Percentiles rank a stretch among this genome's conserved stretches.
These are phyloP conservation scores for Mesitornis unicolor DNA, from an alignment of 2,113 vertebrate species.

Conservation along the genomic window DNA sequence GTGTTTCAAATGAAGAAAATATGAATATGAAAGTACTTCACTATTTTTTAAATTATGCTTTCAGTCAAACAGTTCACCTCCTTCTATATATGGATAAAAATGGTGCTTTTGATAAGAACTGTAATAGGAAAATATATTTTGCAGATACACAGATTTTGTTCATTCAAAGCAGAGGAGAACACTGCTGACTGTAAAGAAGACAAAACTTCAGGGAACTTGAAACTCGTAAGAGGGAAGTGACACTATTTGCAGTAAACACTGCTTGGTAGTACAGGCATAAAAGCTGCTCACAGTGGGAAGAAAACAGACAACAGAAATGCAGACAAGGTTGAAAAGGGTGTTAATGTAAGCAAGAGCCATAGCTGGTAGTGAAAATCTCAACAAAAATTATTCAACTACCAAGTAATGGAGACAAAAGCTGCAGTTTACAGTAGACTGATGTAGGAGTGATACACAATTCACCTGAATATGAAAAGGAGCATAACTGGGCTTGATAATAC, in stretches of 20 bases:
- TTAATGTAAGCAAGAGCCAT: background rate
- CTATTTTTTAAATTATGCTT: background rate
- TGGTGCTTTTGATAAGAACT: background rate
- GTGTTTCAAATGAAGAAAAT: background rate
- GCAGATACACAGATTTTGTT: background rate
- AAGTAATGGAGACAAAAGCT: conserved; percentile 12
- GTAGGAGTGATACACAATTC: background rate
- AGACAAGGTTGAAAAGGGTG: background rate
- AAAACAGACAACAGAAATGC: background rate
- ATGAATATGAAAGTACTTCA: background rate
- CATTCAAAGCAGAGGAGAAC: background rate
- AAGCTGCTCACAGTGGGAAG: background rate
- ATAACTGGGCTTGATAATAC: background rate
- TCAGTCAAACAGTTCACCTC: background rate
- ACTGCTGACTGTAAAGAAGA: background rate
- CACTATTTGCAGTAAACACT: background rate
- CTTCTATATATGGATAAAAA: background rate
- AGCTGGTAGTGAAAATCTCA: background rate
- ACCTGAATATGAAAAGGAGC: conserved; percentile 2
- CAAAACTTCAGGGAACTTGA: background rate
- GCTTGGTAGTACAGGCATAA: background rate
- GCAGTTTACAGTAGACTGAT: background rate
- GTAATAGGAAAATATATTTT: background rate
- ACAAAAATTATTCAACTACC: background rate
- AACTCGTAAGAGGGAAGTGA: background rate